These are phyloP conservation scores for Venturia canescens DNA, from an alignment of 1,140 invertebrate species.

Conservation along the genomic window DNA sequence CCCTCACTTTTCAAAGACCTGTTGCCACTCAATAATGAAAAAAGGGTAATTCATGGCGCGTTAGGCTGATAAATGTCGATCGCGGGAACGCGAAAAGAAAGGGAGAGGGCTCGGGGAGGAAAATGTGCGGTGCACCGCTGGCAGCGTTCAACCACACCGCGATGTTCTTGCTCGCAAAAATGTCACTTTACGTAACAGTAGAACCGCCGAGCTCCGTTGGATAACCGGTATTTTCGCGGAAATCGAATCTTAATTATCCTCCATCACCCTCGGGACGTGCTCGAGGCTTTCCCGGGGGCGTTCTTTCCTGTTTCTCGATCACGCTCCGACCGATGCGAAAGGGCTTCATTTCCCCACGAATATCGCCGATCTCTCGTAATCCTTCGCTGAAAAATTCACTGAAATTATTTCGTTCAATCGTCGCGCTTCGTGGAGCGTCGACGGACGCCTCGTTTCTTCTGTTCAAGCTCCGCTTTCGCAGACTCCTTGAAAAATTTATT, in stretches of 20 bases:
- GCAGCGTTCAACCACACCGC: conserved; percentile 29
- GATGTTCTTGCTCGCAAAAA: conserved; percentile 58
- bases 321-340: not conserved
- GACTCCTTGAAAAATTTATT: too few species aligned
- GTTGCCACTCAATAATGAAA: not conserved
- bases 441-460: too few species aligned
- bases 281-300: not conserved
- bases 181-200: conserved; percentile 67
- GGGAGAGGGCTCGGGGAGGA: not conserved
- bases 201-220: conserved; percentile 50
- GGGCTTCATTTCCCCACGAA: not conserved
- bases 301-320: conserved; percentile 7
- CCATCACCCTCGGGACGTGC: conserved; percentile 52
- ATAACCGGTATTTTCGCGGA: conserved; percentile 64
- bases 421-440: too few species aligned
- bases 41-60: conserved; percentile 21
- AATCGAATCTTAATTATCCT: conserved; percentile 56
- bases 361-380: conserved; percentile 9
- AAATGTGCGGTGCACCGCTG: conserved; percentile 30
- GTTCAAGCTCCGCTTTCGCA: too few species aligned
- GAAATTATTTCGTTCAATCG: too few species aligned
- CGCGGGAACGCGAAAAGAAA: not conserved
- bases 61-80: conserved; percentile 32
- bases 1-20: conserved; percentile 28
- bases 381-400: not conserved